Evolutionary conservation across 2,113 vertebrate species (phyloP), one percentile per base, ranked within the genome.

Genomic region (Antigone vipio): DNA sequence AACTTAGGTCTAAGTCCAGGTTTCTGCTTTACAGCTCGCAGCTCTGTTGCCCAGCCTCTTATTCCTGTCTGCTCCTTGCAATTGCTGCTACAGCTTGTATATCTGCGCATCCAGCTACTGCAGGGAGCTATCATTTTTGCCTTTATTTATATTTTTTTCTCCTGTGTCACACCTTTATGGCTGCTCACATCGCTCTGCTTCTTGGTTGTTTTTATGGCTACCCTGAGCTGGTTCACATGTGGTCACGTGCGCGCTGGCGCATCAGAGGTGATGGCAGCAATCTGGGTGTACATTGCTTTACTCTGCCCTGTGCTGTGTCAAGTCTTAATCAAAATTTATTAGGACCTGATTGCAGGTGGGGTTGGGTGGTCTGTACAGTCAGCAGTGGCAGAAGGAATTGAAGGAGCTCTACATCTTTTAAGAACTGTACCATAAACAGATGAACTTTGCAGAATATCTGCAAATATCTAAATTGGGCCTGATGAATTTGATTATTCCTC

Each of bases 31-130:
- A 47, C 45, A 3, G 0, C 49, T 80, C 0, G 1, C 40, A 1
- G 0, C 45, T 50, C 30, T 1, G 0, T 66, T 3, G 0, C 49
- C 63, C 22, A 50, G 85, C 23, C 30, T 10, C 8, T 4, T 27
- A 13, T 55, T 84, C 40, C 30, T 35, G 7, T 63, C 64, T 6
- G 2, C 22, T 58, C 5, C 9, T 87, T 45, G 60, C 29, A 29
- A 9, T 32, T 56, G 58, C 30, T 76, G 74, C 63, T 72, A 2
- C 1, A 1, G 59, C 27, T 62, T 15, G 16, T 34, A 19, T 19
- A 14, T 29, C 58, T 68, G 45, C 63, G 15, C 2, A 1, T 59
- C n/a, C 10, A 59, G 13, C n/a, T 84, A 5, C 42, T 63, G 22
- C n/a, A 72, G 81, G 42, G 45, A 75, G n/a, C 44, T 47, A 34